These are phyloP conservation scores for Pecten maximus DNA, from an alignment of 2,888 invertebrate genomes.

Conservation along the genomic window DNA sequence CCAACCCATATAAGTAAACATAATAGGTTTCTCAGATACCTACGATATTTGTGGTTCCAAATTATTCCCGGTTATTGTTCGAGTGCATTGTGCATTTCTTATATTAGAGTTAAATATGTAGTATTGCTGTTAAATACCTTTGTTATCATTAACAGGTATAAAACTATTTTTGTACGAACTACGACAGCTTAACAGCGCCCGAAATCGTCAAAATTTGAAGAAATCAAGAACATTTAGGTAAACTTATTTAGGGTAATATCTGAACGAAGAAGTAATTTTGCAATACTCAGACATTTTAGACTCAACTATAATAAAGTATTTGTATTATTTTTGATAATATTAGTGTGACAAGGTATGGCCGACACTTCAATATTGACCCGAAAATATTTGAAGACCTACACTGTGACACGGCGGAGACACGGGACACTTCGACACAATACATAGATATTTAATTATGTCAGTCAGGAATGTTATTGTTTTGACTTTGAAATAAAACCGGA, in stretches of 20 bases:
- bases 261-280: not conserved
- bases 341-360: not conserved
- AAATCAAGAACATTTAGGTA: not conserved
- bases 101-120: not conserved
- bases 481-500: not conserved
- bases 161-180: not conserved
- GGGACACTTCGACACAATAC: not conserved
- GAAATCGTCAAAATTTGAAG: not conserved
- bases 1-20: not conserved
- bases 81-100: not conserved
- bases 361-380: not conserved
- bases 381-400: not conserved
- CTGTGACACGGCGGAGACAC: not conserved
- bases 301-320: not conserved
- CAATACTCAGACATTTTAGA: not conserved
- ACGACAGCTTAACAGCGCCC: not conserved
- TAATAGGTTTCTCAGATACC: slow-evolving; percentile 28
- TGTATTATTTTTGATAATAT: not conserved
- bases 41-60: not conserved
- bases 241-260: not conserved
- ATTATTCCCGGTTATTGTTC: not conserved
- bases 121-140: not conserved
- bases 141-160: not conserved
- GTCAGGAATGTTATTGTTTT: slow-evolving; percentile 11
- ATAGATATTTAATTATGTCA: not conserved